Evolutionary conservation across 1,140 invertebrate species (phyloP).

Genomic region (Magallana angulata): DNA sequence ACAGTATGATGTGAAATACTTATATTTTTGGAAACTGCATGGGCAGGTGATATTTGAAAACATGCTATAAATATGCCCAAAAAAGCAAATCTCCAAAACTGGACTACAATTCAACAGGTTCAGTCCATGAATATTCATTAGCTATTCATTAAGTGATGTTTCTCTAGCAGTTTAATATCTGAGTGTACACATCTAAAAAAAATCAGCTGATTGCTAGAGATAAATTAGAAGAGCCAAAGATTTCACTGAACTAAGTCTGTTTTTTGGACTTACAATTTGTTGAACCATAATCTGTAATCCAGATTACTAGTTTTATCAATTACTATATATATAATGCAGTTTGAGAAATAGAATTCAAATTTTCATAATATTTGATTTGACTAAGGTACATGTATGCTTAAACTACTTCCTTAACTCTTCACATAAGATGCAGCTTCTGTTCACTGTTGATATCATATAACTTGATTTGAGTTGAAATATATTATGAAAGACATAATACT

Average conservation of each 20-base stretch:
- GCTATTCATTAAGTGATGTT: conserved; percentile 3
- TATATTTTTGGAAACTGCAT: neutral
- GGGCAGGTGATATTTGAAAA: neutral
- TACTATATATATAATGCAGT: too few relatives aligned
- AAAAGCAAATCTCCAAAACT: neutral
- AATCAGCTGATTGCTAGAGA: conserved; percentile 28
- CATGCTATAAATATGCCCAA: neutral
- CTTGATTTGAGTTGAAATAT: too few relatives aligned
- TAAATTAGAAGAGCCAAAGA: conserved; percentile 28
- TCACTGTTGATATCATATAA: too few relatives aligned
- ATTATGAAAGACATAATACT: too few relatives aligned
- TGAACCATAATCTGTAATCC: conserved; percentile 40
- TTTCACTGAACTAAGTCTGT: conserved; percentile 24
- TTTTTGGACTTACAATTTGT: conserved; percentile 19
- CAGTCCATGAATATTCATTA: conserved; percentile 5
- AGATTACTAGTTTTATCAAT: neutral
- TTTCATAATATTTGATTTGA: too few relatives aligned
- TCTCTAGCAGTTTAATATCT: conserved; percentile 15
- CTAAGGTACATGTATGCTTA: too few relatives aligned
- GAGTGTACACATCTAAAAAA: conserved; percentile 17
- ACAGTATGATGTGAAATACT: neutral
- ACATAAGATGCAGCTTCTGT: too few relatives aligned
- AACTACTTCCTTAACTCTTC: too few relatives aligned
- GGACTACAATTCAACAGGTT: neutral
- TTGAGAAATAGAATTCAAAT: too few relatives aligned